phyloP scores from a whole-genome alignment of 2,113 vertebrate species.

The Rana temporaria region DNA sequence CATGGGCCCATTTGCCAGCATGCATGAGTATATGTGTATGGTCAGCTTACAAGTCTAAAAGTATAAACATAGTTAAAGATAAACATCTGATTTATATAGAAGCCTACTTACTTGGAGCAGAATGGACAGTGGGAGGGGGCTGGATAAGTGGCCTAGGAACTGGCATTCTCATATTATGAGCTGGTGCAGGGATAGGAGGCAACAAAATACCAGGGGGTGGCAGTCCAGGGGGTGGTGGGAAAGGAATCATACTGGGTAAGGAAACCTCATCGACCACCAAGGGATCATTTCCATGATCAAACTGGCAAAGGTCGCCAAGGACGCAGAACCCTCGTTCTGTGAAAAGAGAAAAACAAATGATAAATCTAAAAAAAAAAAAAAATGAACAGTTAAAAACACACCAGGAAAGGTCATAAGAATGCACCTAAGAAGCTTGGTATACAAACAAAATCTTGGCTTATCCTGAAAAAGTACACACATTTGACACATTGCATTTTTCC shows the following conservation, averaged over 20 bases:
- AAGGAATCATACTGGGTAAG: conserved; percentile 93
- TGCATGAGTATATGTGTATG: too few species aligned
- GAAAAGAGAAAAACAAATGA: conserved; percentile 8
- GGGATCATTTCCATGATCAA: conserved; percentile 93
- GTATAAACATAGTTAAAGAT: too few species aligned
- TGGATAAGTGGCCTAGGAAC: conserved; percentile 75
- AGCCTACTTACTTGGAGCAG: conserved; percentile 82
- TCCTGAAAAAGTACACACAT: too few species aligned
- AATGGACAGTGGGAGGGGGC: conserved; percentile 87
- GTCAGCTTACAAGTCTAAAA: too few species aligned
- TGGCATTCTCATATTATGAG: conserved; percentile 78
- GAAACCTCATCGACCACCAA: conserved; percentile 93
- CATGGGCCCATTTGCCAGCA: too few species aligned
- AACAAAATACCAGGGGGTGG: conserved; percentile 81
- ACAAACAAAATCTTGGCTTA: too few species aligned
- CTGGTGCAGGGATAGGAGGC: conserved; percentile 77
- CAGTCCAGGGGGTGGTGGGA: conserved; percentile 86
- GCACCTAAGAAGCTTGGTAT: too few species aligned
- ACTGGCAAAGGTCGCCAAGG: conserved; percentile 93
- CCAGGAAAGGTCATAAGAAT: neutral
- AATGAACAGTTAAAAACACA: neutral
- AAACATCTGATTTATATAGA: neutral
- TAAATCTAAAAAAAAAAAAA: neutral
- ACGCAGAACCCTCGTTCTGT: conserved; percentile 97
- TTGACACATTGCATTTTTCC: too few species aligned